Percentiles rank a stretch among this genome's conserved stretches.
Evolutionary conservation across 2,797 vertebrate species (phyloP).

Genomic region (Cheirogaleus major): DNA sequence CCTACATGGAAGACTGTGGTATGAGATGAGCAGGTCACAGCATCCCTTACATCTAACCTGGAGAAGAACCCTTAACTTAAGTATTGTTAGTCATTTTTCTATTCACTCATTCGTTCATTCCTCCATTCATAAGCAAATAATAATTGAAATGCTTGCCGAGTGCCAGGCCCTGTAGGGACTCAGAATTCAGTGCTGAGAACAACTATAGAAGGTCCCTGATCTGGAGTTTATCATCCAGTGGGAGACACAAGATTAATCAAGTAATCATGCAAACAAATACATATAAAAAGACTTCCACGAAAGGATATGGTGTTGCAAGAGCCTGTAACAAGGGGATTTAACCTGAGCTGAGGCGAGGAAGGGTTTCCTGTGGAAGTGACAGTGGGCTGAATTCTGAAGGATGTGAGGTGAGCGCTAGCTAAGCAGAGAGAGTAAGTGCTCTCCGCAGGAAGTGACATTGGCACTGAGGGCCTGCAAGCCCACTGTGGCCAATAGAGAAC

Average conservation of each 20-base stretch:
- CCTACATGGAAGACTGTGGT: constrained; percentile 69
- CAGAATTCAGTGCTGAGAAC: background rate
- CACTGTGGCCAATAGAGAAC: background rate
- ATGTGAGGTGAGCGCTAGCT: background rate
- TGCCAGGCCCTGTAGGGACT: background rate
- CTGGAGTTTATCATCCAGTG: background rate
- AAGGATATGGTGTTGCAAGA: background rate
- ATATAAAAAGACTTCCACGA: background rate
- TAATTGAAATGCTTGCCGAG: background rate
- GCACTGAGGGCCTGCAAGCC: background rate
- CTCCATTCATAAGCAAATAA: background rate
- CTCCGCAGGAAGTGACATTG: background rate
- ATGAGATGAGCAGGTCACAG: background rate
- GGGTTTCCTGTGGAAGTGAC: background rate
- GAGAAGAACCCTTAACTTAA: background rate
- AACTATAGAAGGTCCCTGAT: background rate
- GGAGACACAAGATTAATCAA: background rate
- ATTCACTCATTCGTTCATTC: background rate
- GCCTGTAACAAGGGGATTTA: background rate
- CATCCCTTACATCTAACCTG: background rate
- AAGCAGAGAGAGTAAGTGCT: background rate
- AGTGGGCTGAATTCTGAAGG: background rate
- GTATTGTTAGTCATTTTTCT: background rate
- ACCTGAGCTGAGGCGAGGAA: background rate
- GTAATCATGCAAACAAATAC: background rate